phyloP scores from a whole-genome alignment of 37 sponge, comb jelly and placozoan species.

The Spongilla lacustris region DNA sequence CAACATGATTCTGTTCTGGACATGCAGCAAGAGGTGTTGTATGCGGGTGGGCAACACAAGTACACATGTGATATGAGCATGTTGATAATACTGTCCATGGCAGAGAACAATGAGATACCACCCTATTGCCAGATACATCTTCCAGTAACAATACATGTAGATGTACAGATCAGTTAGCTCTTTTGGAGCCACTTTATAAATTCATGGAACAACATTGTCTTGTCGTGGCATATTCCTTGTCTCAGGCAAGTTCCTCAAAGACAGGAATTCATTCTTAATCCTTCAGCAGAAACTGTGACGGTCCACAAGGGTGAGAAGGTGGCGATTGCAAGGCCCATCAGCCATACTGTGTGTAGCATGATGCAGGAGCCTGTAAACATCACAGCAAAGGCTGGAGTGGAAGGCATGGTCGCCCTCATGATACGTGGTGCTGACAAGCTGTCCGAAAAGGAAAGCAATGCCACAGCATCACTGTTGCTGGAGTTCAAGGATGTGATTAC shows the following conservation, averaged over 20 bases:
- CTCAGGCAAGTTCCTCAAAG: background rate
- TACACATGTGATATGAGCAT: background rate
- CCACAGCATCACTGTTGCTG: background rate
- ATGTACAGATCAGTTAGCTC: background rate
- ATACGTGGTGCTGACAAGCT: background rate
- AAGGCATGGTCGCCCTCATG: background rate
- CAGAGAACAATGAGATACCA: background rate
- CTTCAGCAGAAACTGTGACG: background rate
- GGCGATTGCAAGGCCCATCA: background rate
- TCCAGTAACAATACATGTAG: background rate
- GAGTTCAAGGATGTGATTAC: slow-evolving; percentile 31
- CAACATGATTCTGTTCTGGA: background rate
- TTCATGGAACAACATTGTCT: background rate
- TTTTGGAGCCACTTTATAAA: background rate
- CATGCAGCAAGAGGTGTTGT: background rate
- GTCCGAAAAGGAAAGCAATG: background rate
- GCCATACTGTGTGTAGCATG: background rate
- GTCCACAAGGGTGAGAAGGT: background rate
- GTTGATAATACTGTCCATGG: background rate
- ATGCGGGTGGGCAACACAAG: background rate
- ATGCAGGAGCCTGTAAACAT: background rate
- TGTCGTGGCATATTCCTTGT: background rate
- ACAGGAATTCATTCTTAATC: background rate
- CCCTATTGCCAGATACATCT: background rate
- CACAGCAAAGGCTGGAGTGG: background rate